These are phyloP conservation scores for Rhineura floridana DNA, from an alignment of 2,113 vertebrate genomes.

Conservation along the genomic window DNA sequence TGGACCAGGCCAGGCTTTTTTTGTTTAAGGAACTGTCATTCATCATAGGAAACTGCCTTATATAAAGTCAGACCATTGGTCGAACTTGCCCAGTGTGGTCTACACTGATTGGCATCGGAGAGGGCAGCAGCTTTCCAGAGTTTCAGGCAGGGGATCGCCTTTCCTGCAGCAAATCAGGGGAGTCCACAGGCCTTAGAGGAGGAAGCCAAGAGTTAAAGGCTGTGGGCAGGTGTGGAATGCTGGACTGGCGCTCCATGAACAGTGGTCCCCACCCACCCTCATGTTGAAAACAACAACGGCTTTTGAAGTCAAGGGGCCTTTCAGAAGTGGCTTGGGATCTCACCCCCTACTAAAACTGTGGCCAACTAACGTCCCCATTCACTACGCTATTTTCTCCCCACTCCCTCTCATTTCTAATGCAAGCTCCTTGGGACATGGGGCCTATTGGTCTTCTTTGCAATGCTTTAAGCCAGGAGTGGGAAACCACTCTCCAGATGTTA, in stretches of 20 bases:
- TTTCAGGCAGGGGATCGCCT: too few relatives aligned
- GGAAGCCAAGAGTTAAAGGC: neutral
- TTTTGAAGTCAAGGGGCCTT: too few relatives aligned
- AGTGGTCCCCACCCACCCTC: too few relatives aligned
- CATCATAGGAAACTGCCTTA: neutral
- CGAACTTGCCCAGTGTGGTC: neutral
- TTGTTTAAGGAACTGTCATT: neutral
- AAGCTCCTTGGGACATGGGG: too few relatives aligned
- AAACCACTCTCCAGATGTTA: neutral
- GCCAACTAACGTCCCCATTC: neutral
- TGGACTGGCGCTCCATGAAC: neutral
- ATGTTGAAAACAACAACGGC: neutral
- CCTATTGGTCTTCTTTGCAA: neutral
- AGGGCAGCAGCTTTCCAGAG: too few relatives aligned
- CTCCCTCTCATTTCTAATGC: too few relatives aligned
- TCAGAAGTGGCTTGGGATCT: neutral
- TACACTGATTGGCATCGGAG: too few relatives aligned
- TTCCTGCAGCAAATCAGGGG: neutral
- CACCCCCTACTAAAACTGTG: neutral
- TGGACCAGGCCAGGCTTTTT: neutral
- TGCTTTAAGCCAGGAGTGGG: neutral
- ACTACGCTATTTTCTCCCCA: too few relatives aligned
- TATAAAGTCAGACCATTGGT: neutral
- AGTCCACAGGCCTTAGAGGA: neutral
- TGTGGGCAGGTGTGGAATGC: neutral